Evolutionary conservation across 2,113 vertebrate genomes (phyloP).

Genomic region (Oryzias melastigma): DNA sequence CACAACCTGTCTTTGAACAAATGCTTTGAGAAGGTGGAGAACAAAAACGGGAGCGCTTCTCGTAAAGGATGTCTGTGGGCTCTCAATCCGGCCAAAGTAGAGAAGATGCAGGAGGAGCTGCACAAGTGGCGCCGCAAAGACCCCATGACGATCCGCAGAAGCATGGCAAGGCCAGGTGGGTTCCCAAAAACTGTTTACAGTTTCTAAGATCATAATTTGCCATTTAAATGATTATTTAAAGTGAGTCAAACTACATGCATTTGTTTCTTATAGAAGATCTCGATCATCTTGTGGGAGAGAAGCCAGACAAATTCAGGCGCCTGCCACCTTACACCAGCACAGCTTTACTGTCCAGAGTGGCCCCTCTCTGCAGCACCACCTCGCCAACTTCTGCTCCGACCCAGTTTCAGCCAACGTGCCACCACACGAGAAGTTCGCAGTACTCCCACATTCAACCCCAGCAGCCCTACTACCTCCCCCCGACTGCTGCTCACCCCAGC

Average conservation of each 20-base stretch:
- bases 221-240: too few species aligned
- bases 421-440: slow-evolving; percentile 49
- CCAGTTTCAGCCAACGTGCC: slow-evolving; percentile 56
- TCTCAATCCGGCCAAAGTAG: slow-evolving; percentile 92
- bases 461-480: slow-evolving; percentile 49
- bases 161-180: slow-evolving; percentile 95
- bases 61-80: slow-evolving; percentile 96
- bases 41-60: slow-evolving; percentile 87
- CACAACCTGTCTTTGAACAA: slow-evolving; percentile 98
- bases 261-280: slow-evolving; percentile 81
- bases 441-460: slow-evolving; percentile 55
- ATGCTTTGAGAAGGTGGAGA: slow-evolving; percentile 98
- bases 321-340: slow-evolving; percentile 58
- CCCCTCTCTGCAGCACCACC: slow-evolving; percentile 47
- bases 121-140: slow-evolving; percentile 98
- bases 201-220: too few species aligned
- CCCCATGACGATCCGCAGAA: slow-evolving; percentile 88
- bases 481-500: slow-evolving; percentile 57
- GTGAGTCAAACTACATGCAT: too few species aligned
- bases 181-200: not conserved
- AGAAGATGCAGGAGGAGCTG: slow-evolving; percentile 98
- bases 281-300: slow-evolving; percentile 87
- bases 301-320: slow-evolving; percentile 78
- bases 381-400: slow-evolving; percentile 60
- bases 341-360: slow-evolving; percentile 32